Base-by-base conservation (phyloP, 2,113 vertebrate genomes). In the Passer domesticus region DNA sequence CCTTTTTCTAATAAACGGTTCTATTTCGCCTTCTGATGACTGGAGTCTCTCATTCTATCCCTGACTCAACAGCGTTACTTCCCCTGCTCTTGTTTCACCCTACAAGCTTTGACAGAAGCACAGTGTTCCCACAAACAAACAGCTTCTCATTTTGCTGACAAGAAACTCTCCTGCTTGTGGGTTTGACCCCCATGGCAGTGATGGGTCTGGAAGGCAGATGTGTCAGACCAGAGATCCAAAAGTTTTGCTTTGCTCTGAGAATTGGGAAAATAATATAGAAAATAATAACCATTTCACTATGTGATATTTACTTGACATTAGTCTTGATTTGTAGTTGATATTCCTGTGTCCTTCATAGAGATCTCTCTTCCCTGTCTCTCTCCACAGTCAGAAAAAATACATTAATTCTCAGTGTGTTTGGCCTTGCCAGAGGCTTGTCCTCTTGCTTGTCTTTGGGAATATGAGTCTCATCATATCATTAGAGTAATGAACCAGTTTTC, bases 401-500 rank as follows among this genome's bases (percentile, higher is more conserved):
- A 0, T 83, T 69, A 22, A 9, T 70, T 95, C 37, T 76, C 58
- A 30, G 11, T 64, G 27, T 66, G 39, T 39, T 80, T 77, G 75
- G 74, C 90, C 55, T 95, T 96, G 89, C 91, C 90, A 44, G 76
- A 59, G 83, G 87, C 78, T 69, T 90, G 47, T 95, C 81, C 59
- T 64, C 60, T 91, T 90, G 41, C 67, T 73, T 80, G 27, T 55
- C 33, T 69, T 89, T 70, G 52, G 37, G 75, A 78, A 50, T 91
- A 55, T 43, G 53, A 82, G 31, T 83, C 27, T 91, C 37, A 74
- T 91, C 6, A 0, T 92, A 30, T 91, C 70, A n/a, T 87, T 94
- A 89, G 69, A 91, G 83, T 84, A 96, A 95, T 92, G 66, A 95
- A 73, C 81, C 77, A 82, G 69, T 88, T 92, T 89, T 92, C 66